Base-by-base conservation (phyloP, 2,888 invertebrate genomes). In the Chydorus sphaericus region DNA sequence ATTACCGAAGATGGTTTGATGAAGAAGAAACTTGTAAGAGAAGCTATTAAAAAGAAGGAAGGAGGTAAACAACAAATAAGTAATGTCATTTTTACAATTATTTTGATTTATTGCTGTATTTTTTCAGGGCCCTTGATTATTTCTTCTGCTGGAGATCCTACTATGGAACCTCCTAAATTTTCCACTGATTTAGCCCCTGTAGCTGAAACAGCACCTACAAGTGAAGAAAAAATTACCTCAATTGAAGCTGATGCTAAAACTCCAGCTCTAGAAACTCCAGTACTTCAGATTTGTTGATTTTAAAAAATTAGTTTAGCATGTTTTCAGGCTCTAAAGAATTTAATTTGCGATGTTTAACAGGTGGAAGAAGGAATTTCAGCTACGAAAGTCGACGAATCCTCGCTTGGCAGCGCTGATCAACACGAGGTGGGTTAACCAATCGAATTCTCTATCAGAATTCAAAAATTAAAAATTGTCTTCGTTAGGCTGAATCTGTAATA, bases 21-120 rank as follows among this genome's bases (percentile, higher is more conserved):
- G 48, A 56, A 56, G 37, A 56, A 56, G 20, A 56, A 56, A 36
- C 23, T 56, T 7, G 56, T 50, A 33, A 11, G 50, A 26, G 56
- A 56, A 18, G 56, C 56, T 23, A 6, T 28, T 7, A 56, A 56
- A 10, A 48, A 56, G 18, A 48, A 26, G 26, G 56, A 56, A 18
- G 54, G 52, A 36, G 36, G 14, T 4, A 44, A 10, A 11, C 14
- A 14, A 33, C 14, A 11, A 11, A 33, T 10, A 11, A 33, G n/a
- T 11, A 10, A 33, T 33, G n/a, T 33, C 14, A 14, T 44, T 11
- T 44, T 16, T 11, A 23, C 23, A 20, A 20, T 5, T 23, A 5
- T 48, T 48, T 14, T 52, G 3, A 26, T 18, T 33, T 14, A 4
- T 33, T 20, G 18, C 18, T 28, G 16, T 18, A n/a, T 33, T 31